Evolutionary conservation across 2,888 invertebrate genomes (phyloP), one percentile per base, ranked within the genome.

Genomic region (Drosophila vallismaia): DNA sequence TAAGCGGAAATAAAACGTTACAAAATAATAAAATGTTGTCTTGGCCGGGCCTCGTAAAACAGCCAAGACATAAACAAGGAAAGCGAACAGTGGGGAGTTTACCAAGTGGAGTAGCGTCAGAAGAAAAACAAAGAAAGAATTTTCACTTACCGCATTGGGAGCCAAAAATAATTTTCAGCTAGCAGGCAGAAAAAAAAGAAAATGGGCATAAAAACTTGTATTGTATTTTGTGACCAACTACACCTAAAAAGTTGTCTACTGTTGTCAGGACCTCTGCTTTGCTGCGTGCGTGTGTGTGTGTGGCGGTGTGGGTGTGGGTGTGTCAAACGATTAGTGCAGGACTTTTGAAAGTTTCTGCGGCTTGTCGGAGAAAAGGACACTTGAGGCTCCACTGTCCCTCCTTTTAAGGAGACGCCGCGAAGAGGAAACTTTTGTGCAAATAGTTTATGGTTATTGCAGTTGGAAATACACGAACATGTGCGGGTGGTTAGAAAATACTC

Each of bases 371-470:
- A n/a, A 19, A 40, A 12, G 57, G 62, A 44, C 73, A 64, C 71
- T 76, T 68, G 63, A 74, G 58, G 56, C 60, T 38, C 57, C 51
- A 63, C 38, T 67, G 36, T 42, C 36, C 55, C 60, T 73, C 66
- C 58, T 36, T 69, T 56, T 63, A 73, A 84, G 72, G 69, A 69
- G 69, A 71, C 73, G 75, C 69, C 75, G 86, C 64, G 84, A 74
- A 70, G 71, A 50, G 56, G 33, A 55, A 84, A 86, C 62, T 84
- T 88, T 76, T 85, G 87, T 75, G 87, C 82, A 85, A 86, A 85
- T 85, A 86, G 87, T 85, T 88, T 86, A 86, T 84, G 85, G 84
- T 86, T 85, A 88, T 84, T 86, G 74, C 81, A 76, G 51, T 69
- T 57, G 51, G 57, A 70, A 66, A 67, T 66, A 56, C 60, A 63